Evolutionary conservation across 2,888 invertebrate genomes (phyloP).

Genomic region (Zygothrica quintamaculata): DNA sequence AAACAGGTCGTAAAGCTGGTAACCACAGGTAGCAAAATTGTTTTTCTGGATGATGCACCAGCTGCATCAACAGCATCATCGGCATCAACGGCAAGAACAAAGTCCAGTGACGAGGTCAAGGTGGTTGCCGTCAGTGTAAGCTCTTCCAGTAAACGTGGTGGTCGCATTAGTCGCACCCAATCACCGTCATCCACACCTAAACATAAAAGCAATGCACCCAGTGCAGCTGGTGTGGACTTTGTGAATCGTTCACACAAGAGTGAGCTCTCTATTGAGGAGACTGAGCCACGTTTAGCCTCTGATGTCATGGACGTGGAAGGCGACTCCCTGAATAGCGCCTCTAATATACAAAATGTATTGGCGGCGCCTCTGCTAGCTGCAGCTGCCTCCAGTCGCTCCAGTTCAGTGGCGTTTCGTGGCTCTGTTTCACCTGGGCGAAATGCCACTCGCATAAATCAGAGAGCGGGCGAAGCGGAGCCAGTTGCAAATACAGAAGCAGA

Average conservation of each 20-base stretch:
- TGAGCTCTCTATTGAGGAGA: conserved; percentile 87
- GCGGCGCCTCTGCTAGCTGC: conserved; percentile 85
- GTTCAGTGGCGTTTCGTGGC: conserved; percentile 83
- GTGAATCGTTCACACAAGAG: conserved; percentile 86
- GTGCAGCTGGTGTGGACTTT: conserved; percentile 69
- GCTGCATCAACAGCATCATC: conserved; percentile 14
- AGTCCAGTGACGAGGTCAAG: conserved; percentile 81
- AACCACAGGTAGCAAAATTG: conserved; percentile 82
- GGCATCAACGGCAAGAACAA: conserved; percentile 26
- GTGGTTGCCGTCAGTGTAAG: conserved; percentile 86
- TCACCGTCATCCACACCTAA: conserved; percentile 23
- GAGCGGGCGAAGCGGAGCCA: conserved; percentile 21
- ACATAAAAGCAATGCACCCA: conserved; percentile 48
- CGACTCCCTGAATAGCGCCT: conserved; percentile 82
- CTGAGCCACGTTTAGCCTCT: conserved; percentile 85
- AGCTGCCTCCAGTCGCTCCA: conserved; percentile 77
- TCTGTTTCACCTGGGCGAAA: conserved; percentile 27
- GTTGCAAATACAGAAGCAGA: conserved; percentile 13
- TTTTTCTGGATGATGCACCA: conserved; percentile 79
- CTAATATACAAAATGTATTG: conserved; percentile 83
- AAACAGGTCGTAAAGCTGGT: conserved; percentile 81
- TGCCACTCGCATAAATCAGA: conserved; percentile 50
- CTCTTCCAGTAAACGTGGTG: conserved; percentile 77
- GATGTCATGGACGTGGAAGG: conserved; percentile 64
- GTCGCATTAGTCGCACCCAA: conserved; percentile 48